phyloP scores from a whole-genome alignment of 2,888 invertebrate genomes.

The Lissocephala sabroskyi region DNA sequence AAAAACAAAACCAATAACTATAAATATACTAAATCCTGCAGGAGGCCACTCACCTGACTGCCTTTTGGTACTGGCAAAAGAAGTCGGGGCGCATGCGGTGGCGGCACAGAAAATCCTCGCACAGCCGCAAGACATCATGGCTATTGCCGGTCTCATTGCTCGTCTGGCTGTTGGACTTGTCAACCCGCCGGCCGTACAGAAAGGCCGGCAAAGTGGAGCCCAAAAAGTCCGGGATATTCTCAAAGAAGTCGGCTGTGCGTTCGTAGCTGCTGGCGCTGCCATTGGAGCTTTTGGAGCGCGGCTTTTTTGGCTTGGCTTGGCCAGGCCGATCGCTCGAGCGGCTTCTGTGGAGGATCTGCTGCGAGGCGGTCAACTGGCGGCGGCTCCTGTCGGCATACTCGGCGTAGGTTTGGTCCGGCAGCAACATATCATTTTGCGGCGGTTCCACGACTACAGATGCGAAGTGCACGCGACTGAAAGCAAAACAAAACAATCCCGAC shows the following conservation, averaged over 20 bases:
- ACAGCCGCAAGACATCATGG: slow-evolving; percentile 72
- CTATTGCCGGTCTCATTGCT: slow-evolving; percentile 29
- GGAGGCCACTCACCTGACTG: slow-evolving; percentile 71
- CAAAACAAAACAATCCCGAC: slow-evolving; percentile 48
- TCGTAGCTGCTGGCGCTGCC: slow-evolving; percentile 46
- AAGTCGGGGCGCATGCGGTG: slow-evolving; percentile 84
- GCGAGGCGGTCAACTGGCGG: slow-evolving; percentile 52
- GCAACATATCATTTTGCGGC: slow-evolving; percentile 75
- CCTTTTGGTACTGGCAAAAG: slow-evolving; percentile 80
- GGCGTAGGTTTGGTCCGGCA: slow-evolving; percentile 87
- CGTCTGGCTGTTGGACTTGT: slow-evolving; percentile 3
- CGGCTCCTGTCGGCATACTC: slow-evolving; percentile 52
- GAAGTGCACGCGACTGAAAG: slow-evolving; percentile 2
- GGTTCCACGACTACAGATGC: not conserved
- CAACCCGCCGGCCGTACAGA: slow-evolving; percentile 21
- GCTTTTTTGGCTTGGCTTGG: slow-evolving; percentile 13
- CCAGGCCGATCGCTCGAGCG: slow-evolving; percentile 21
- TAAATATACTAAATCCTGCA: too few relatives aligned
- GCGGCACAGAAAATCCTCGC: slow-evolving; percentile 77
- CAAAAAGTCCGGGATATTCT: slow-evolving; percentile 66
- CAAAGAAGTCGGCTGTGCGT: slow-evolving; percentile 64
- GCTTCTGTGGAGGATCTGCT: slow-evolving; percentile 48
- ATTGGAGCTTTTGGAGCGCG: slow-evolving; percentile 28
- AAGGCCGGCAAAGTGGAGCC: slow-evolving; percentile 51
- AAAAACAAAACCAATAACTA: too few relatives aligned